phyloP scores from a whole-genome alignment of 1,140 invertebrate species.

The Protaetia brevitarsis region DNA sequence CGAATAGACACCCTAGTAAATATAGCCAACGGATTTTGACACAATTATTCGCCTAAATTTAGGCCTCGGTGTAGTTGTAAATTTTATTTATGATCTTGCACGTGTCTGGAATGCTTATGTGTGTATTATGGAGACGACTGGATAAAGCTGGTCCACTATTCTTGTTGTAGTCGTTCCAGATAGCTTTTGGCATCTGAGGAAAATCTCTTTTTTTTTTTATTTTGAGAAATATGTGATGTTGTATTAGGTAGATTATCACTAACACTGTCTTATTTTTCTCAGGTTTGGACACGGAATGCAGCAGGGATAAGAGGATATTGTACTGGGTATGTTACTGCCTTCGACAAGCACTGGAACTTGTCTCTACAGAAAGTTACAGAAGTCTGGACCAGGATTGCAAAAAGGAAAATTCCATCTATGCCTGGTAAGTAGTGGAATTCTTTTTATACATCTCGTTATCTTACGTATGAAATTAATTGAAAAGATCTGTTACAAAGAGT shows the following conservation, averaged over 20 bases:
- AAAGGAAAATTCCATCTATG: conserved; percentile 58
- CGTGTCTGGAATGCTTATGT: background rate
- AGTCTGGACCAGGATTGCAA: conserved; percentile 69
- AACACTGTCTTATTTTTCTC: conserved; percentile 34
- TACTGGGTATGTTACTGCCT: conserved; percentile 78
- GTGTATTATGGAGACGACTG: background rate
- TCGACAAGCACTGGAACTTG: conserved; percentile 95
- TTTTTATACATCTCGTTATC: background rate
- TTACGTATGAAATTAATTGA: too few relatives aligned
- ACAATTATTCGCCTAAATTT: conserved; percentile 6
- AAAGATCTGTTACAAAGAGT: too few relatives aligned
- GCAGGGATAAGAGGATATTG: conserved; percentile 70
- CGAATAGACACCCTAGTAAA: background rate
- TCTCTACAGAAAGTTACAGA: conserved; percentile 84
- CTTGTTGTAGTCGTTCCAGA: background rate
- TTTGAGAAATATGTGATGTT: too few relatives aligned
- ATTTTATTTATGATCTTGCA: conserved; percentile 3
- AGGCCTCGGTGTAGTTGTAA: background rate
- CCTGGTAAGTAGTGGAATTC: conserved; percentile 40
- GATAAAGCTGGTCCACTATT: background rate
- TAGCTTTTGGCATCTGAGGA: too few relatives aligned
- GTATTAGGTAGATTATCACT: too few relatives aligned
- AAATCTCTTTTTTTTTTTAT: too few relatives aligned
- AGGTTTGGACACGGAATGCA: conserved; percentile 66
- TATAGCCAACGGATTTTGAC: background rate